A percentile compares a stretch with the other conserved stretches of the same genome.
Evolutionary conservation across 1,140 invertebrate genomes (phyloP).

Genomic region (Pemphigus obesinymphae): DNA sequence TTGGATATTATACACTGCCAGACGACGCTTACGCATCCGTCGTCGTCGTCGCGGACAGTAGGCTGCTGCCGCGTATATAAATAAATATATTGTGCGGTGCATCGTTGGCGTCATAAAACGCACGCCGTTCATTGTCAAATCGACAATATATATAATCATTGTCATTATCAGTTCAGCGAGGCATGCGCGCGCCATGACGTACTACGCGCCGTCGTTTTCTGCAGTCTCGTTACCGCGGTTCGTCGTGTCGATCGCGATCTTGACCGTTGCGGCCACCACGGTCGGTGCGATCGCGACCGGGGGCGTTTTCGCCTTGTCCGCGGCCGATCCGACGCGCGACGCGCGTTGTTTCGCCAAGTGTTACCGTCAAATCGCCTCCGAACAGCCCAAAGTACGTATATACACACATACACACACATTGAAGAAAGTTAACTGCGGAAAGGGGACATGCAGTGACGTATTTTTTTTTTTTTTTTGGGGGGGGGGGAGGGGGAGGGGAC

Average conservation of each 20-base stretch:
- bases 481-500: too few species aligned
- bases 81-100: too few species aligned
- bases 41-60: neutral
- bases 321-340: neutral
- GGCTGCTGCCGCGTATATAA: neutral
- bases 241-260: neutral
- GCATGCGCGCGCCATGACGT: neutral
- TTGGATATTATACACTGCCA: neutral
- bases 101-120: too few species aligned
- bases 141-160: too few species aligned
- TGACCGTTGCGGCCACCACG: too few species aligned
- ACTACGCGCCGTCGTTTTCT: neutral
- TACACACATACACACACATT: neutral
- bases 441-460: too few species aligned
- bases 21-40: slow-evolving; percentile 6
- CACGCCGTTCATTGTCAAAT: too few species aligned
- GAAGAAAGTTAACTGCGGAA: too few species aligned
- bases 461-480: too few species aligned
- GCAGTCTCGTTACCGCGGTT: neutral
- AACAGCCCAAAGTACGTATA: slow-evolving; percentile 17
- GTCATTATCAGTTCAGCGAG: too few species aligned
- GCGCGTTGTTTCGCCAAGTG: slow-evolving; percentile 12
- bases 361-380: neutral
- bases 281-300: neutral
- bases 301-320: neutral